A percentile compares a stretch with the other conserved stretches of the same genome.
These are phyloP conservation scores for Gryllus longicercus DNA, from an alignment of 2,888 invertebrate species.

Conservation along the genomic window DNA sequence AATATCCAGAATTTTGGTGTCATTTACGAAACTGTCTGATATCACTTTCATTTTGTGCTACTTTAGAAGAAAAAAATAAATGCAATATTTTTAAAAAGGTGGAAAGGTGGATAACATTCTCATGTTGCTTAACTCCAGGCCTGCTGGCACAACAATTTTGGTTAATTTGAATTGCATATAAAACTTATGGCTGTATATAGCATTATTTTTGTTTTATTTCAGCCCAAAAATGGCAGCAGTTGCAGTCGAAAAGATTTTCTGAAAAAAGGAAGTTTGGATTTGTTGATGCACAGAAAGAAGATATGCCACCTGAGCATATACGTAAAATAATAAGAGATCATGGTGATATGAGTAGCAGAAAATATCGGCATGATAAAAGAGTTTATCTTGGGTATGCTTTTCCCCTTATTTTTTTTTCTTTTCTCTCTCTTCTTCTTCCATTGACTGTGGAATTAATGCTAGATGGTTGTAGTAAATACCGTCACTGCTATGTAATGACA, in stretches of 20 bases:
- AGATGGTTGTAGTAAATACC: background rate
- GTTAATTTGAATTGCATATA: no score
- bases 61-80: no score
- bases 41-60: no score
- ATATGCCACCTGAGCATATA: conserved; percentile 99
- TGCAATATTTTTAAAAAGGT: no score
- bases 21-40: no score
- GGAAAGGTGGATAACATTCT: no score
- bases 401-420: no score
- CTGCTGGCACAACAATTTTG: no score
- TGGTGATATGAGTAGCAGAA: conserved; percentile 98
- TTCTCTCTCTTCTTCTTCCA: no score
- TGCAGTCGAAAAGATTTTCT: conserved; percentile 97
- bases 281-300: conserved; percentile 98
- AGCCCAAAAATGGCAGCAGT: conserved; percentile 97
- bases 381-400: conserved; percentile 80
- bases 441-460: background rate
- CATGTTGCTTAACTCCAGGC: no score
- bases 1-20: no score
- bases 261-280: conserved; percentile 99
- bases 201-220: conserved; percentile 36
- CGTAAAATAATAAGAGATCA: conserved; percentile 98
- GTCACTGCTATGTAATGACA: background rate
- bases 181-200: no score
- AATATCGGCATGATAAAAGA: conserved; percentile 97